Evolutionary conservation across 2,888 invertebrate species (phyloP).

Genomic region (Autographa gamma): DNA sequence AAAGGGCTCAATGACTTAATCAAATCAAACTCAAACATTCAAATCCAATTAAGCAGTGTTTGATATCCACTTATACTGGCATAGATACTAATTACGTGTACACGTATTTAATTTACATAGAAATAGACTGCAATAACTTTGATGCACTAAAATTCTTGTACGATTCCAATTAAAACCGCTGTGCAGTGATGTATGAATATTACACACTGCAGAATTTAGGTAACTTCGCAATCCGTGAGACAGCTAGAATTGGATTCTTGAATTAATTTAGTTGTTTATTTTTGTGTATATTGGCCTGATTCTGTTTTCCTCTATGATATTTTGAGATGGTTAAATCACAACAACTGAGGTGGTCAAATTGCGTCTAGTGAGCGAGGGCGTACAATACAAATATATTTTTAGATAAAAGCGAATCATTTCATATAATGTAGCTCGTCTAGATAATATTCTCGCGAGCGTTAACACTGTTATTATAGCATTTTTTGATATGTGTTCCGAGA

Average conservation of each 20-base stretch:
- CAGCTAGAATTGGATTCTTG: conserved; percentile 27
- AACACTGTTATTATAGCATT: conserved; percentile 4
- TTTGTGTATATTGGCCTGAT: conserved; percentile 32
- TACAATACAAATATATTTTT: conserved; percentile 22
- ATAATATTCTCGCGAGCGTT: conserved; percentile 6
- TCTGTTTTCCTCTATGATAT: conserved; percentile 18
- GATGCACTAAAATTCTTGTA: conserved; percentile 18
- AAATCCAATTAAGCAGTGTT: conserved; percentile 11
- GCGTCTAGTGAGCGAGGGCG: not conserved
- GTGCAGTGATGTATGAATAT: conserved; percentile 35
- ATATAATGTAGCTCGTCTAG: conserved; percentile 3
- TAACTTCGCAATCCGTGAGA: conserved; percentile 31
- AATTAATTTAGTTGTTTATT: conserved; percentile 36
- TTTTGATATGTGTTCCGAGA: conserved; percentile 9
- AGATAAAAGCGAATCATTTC: conserved; percentile 15
- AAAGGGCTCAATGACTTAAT: not conserved
- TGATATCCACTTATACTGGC: conserved; percentile 1
- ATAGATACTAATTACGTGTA: conserved; percentile 7
- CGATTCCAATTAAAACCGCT: conserved; percentile 32
- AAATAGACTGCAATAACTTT: conserved; percentile 10
- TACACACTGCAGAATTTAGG: conserved; percentile 27
- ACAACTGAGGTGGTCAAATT: conserved; percentile 15
- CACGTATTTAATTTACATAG: conserved; percentile 5
- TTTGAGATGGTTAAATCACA: conserved; percentile 13
- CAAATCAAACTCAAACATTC: conserved; percentile 6